Conservation (phyloP, 1,140 invertebrate species). For the Drosophila sproati region DNA sequence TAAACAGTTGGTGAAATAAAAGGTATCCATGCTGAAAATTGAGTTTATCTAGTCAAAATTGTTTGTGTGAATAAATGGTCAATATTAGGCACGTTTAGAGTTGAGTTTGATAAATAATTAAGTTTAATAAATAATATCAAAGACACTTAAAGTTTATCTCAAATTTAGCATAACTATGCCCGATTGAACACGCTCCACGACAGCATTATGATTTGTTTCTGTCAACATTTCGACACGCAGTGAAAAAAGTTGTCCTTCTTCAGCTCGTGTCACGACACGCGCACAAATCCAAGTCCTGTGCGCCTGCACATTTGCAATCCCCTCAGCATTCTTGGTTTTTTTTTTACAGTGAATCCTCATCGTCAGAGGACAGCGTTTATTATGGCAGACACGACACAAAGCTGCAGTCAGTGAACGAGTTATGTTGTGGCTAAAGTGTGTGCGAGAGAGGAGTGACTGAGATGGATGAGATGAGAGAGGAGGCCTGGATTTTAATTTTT, state of each 20-base stretch:
- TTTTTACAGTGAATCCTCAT: constrained; percentile 17
- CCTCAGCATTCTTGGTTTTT: constrained; percentile 25
- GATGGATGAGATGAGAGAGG: neutral
- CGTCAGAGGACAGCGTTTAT: constrained; percentile 68
- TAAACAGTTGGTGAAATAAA: no score
- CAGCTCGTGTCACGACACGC: constrained; percentile 23
- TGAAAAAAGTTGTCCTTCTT: no score
- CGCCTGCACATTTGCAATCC: constrained; percentile 24
- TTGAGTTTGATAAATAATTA: no score
- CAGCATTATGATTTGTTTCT: neutral
- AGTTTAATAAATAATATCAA: no score
- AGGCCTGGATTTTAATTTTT: constrained; percentile 81
- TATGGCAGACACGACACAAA: constrained; percentile 69
- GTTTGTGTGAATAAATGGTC: no score
- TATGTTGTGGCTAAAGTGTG: constrained; percentile 54
- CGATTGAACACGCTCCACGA: neutral
- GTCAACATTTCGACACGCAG: neutral
- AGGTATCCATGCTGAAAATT: no score
- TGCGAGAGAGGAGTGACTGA: neutral
- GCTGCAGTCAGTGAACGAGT: constrained; percentile 63
- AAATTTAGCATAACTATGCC: neutral
- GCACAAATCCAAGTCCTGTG: constrained; percentile 19
- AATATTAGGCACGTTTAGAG: no score
- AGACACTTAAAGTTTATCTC: neutral
- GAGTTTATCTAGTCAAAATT: no score